A percentile compares a stretch with the other conserved stretches of the same genome.
These are phyloP conservation scores for Aphis craccivora DNA, from an alignment of 1,140 invertebrate species.

Conservation along the genomic window DNA sequence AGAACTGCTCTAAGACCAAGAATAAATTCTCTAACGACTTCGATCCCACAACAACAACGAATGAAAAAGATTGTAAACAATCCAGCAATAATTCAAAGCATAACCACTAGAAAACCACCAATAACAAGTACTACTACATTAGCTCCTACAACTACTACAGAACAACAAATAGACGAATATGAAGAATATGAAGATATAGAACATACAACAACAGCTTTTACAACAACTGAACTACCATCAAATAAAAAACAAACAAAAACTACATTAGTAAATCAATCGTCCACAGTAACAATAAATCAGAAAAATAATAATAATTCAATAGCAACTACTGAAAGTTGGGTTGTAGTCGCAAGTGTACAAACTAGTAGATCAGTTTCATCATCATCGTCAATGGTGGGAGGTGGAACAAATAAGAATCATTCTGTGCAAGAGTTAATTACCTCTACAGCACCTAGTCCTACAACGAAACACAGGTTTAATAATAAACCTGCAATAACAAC, in stretches of 20 bases:
- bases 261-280: neutral
- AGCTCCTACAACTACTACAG: neutral
- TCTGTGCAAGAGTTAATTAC: neutral
- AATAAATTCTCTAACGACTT: neutral
- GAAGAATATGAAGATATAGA: constrained; percentile 34
- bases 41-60: constrained; percentile 28
- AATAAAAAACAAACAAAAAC: constrained; percentile 15
- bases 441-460: neutral
- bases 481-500: constrained; percentile 17
- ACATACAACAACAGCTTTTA: neutral
- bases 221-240: constrained; percentile 6
- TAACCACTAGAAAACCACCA: constrained; percentile 24
- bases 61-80: constrained; percentile 40
- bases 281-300: neutral
- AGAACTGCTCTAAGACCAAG: neutral
- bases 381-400: neutral
- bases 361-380: constrained; percentile 29
- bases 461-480: constrained; percentile 25
- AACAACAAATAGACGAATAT: neutral
- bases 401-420: constrained; percentile 21
- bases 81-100: constrained; percentile 29
- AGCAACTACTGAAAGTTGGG: constrained; percentile 36
- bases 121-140: constrained; percentile 6
- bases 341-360: constrained; percentile 37
- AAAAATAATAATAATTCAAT: neutral